Conservation (phyloP, 37 sponge, comb jelly and placozoan genomes). For the Tethya wilhelma region DNA sequence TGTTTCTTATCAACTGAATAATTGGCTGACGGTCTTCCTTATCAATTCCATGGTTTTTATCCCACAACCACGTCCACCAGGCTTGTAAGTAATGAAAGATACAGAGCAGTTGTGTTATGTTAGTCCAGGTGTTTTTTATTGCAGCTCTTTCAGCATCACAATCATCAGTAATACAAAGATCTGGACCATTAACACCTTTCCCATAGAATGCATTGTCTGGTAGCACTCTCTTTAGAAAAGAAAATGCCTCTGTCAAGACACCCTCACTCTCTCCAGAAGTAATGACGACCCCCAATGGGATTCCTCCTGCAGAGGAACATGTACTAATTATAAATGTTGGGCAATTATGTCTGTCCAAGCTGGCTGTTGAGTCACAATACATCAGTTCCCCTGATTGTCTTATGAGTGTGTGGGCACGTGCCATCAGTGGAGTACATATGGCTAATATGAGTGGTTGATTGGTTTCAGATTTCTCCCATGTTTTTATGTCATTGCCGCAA, state of each 20-base stretch:
- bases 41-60: neutral
- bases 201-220: slow-evolving; percentile 26
- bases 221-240: slow-evolving; percentile 1
- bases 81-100: slow-evolving; percentile 43
- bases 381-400: slow-evolving; percentile 3
- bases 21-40: slow-evolving; percentile 6
- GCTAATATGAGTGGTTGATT: slow-evolving; percentile 6
- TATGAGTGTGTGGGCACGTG: neutral
- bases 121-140: slow-evolving; percentile 9
- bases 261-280: slow-evolving; percentile 20
- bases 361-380: slow-evolving; percentile 8
- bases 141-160: slow-evolving; percentile 24
- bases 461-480: neutral
- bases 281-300: slow-evolving; percentile 11
- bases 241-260: slow-evolving; percentile 5
- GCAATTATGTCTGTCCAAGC: slow-evolving; percentile 3
- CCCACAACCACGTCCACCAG: slow-evolving; percentile 35
- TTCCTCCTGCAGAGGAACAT: neutral
- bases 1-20: neutral
- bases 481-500: neutral
- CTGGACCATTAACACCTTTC: slow-evolving; percentile 3
- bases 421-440: slow-evolving; percentile 20
- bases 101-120: slow-evolving; percentile 13
- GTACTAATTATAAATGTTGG: slow-evolving; percentile 17
- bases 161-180: slow-evolving; percentile 27